phyloP scores from a whole-genome alignment of 2,888 invertebrate genomes.

The Nomada goodeniana region DNA sequence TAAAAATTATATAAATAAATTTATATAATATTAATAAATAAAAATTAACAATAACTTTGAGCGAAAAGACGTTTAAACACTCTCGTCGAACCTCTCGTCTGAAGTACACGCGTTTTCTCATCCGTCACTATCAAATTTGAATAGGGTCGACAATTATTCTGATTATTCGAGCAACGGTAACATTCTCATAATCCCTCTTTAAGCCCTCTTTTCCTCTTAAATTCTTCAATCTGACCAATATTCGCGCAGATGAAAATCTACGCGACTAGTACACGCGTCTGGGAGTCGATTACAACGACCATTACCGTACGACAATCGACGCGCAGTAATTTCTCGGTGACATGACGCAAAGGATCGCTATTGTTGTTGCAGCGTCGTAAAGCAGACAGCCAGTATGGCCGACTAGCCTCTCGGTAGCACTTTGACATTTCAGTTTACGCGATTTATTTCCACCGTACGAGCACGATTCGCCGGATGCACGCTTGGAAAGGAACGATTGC shows the following conservation, averaged over 20 bases:
- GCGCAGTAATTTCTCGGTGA: conserved; percentile 30
- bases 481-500: conserved; percentile 26
- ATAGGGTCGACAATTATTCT: too few relatives aligned
- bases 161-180: too few relatives aligned
- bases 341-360: conserved; percentile 43
- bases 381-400: conserved; percentile 13
- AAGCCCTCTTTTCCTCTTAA: not conserved
- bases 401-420: conserved; percentile 30
- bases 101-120: too few relatives aligned
- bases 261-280: conserved; percentile 1
- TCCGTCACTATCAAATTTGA: too few relatives aligned
- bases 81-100: too few relatives aligned
- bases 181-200: too few relatives aligned
- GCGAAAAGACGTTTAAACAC: too few relatives aligned
- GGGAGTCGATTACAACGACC: conserved; percentile 37
- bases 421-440: conserved; percentile 55
- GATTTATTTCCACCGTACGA: conserved; percentile 40
- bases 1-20: too few relatives aligned
- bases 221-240: not conserved
- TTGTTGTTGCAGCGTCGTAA: conserved; percentile 49
- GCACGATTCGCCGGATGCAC: conserved; percentile 39
- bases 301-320: conserved; percentile 33
- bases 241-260: not conserved
- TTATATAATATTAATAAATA: too few relatives aligned
- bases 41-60: too few relatives aligned